A percentile compares a stretch with the other conserved stretches of the same genome.
phyloP scores from a whole-genome alignment of 2,888 invertebrate species.

The Penaeus monodon region DNA sequence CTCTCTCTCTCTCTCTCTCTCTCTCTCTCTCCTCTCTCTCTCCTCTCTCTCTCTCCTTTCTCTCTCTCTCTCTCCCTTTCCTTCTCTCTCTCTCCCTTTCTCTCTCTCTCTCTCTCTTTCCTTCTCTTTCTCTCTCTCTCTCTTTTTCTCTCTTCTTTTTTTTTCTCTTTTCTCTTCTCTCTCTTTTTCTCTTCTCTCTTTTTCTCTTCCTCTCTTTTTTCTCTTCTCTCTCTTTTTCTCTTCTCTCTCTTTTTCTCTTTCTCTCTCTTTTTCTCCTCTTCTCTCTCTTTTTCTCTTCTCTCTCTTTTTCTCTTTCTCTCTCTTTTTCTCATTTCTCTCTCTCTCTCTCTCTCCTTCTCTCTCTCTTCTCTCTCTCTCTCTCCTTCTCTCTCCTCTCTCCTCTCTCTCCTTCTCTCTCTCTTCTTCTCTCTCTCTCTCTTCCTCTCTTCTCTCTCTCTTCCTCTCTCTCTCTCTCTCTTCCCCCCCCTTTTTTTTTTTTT shows the following conservation, averaged over 20 bases:
- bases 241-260: neutral
- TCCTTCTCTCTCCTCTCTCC: too few relatives aligned
- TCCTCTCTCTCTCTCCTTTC: neutral
- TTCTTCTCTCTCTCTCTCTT: neutral
- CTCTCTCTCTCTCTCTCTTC: conserved; percentile 12
- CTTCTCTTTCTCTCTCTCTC: neutral
- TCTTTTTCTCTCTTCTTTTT: too few relatives aligned
- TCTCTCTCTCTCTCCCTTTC: conserved; percentile 7
- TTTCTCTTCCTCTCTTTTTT: neutral
- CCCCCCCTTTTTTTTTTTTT: neutral
- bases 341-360: too few relatives aligned
- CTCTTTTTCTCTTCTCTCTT: neutral
- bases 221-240: neutral
- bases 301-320: too few relatives aligned
- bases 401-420: too few relatives aligned
- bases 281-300: too few relatives aligned
- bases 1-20: too few relatives aligned
- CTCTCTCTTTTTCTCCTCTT: neutral
- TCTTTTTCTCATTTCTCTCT: too few relatives aligned
- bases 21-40: neutral
- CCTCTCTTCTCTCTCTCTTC: neutral
- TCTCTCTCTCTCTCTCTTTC: neutral
- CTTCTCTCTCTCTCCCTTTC: neutral
- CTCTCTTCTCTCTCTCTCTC: too few relatives aligned
- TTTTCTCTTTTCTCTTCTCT: too few relatives aligned